phyloP scores from a whole-genome alignment of 2,888 invertebrate species.

The Acronicta aceris region DNA sequence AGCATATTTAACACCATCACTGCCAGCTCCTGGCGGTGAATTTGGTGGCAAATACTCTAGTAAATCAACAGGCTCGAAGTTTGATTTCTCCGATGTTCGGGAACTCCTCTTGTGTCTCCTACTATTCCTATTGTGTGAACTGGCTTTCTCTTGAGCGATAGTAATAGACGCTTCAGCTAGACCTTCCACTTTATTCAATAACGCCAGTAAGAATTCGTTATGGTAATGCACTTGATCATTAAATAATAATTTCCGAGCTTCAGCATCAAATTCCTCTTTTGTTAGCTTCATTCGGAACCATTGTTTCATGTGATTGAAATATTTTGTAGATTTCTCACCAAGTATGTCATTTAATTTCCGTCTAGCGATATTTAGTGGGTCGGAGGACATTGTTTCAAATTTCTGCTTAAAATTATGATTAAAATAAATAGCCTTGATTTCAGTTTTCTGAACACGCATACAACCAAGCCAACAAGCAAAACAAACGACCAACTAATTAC shows the following conservation, averaged over 20 bases:
- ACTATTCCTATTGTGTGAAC: slow-evolving; percentile 79
- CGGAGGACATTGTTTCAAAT: slow-evolving; percentile 69
- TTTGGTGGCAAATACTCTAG: slow-evolving; percentile 89
- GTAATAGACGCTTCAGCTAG: slow-evolving; percentile 81
- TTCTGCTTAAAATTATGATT: neutral
- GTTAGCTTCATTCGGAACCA: slow-evolving; percentile 94
- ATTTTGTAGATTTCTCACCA: slow-evolving; percentile 92
- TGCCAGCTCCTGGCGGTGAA: slow-evolving; percentile 86
- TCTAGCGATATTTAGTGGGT: slow-evolving; percentile 88
- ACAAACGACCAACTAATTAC: too few species aligned
- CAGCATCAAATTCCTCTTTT: slow-evolving; percentile 95
- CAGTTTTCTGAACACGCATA: too few species aligned
- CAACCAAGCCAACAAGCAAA: too few species aligned
- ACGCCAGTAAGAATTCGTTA: slow-evolving; percentile 94
- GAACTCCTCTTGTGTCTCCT: slow-evolving; percentile 87
- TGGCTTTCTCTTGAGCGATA: slow-evolving; percentile 82
- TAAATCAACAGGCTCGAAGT: slow-evolving; percentile 90
- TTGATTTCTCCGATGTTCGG: slow-evolving; percentile 88
- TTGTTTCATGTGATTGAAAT: slow-evolving; percentile 92
- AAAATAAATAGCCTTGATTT: too few species aligned
- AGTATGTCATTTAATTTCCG: slow-evolving; percentile 90
- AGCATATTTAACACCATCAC: slow-evolving; percentile 86
- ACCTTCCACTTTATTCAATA: slow-evolving; percentile 93
- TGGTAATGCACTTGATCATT: slow-evolving; percentile 94
- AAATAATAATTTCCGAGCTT: slow-evolving; percentile 92